These are phyloP conservation scores for Pelodytes ibericus DNA, from an alignment of 2,797 vertebrate species.

Conservation along the genomic window DNA sequence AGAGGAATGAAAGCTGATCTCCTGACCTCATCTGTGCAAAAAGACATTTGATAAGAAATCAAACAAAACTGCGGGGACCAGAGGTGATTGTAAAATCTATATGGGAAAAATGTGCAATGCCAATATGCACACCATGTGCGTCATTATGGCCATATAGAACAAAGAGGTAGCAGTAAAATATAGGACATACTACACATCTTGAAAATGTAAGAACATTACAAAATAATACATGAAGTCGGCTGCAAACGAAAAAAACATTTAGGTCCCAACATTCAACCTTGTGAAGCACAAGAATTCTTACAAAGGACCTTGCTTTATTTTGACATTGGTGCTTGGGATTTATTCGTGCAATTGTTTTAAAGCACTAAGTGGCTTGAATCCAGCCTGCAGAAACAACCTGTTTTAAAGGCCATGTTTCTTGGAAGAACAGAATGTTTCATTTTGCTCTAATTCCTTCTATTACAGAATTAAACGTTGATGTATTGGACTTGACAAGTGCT, in stretches of 20 bases:
- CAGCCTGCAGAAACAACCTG: conserved; percentile 56
- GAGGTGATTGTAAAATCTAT: too few relatives aligned
- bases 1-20: conserved; percentile 15
- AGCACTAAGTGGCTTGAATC: conserved; percentile 47
- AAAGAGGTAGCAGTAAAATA: too few relatives aligned
- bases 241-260: too few relatives aligned
- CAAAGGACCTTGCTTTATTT: conserved; percentile 7
- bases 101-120: too few relatives aligned
- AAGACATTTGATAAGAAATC: conserved; percentile 18
- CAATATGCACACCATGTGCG: too few relatives aligned
- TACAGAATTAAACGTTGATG: conserved; percentile 79
- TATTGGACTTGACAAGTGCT: conserved; percentile 78
- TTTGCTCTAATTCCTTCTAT: conserved; percentile 78
- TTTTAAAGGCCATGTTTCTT: conserved; percentile 61
- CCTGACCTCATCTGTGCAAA: conserved; percentile 9
- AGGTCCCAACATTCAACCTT: too few relatives aligned
- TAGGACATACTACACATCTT: too few relatives aligned
- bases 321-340: conserved; percentile 31
- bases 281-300: neutral
- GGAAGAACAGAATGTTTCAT: conserved; percentile 70
- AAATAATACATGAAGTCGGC: too few relatives aligned
- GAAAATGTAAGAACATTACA: too few relatives aligned
- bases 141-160: too few relatives aligned
- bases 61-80: neutral
- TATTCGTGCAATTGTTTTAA: conserved; percentile 57